Conservation (phyloP, 2,888 invertebrate genomes). For the Deroplatys truncata region DNA sequence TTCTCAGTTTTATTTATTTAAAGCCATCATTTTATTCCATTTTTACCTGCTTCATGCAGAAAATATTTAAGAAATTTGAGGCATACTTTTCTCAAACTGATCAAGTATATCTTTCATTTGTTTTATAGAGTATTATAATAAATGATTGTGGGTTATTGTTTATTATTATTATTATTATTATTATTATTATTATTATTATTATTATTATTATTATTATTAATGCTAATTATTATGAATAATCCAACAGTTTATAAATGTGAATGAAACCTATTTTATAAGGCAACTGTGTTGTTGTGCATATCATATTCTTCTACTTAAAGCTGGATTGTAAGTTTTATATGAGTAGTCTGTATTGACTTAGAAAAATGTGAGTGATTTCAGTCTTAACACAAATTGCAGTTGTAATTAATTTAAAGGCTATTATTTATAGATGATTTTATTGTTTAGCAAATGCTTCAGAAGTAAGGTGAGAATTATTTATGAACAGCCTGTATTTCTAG, state of each 20-base stretch:
- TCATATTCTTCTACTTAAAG: neutral
- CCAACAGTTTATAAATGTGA: neutral
- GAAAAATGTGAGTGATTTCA: neutral
- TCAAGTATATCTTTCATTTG: neutral
- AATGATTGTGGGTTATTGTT: neutral
- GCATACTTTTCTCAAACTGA: neutral
- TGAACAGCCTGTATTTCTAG: neutral
- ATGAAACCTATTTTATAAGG: constrained; percentile 14
- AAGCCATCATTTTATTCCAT: too few species aligned
- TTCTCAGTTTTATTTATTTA: too few species aligned
- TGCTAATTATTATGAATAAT: neutral
- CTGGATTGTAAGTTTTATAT: constrained; percentile 1
- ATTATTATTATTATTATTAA: neutral
- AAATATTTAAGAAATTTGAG: neutral
- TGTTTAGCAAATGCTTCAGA: neutral
- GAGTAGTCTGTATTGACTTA: neutral
- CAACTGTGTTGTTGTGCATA: constrained; percentile 10
- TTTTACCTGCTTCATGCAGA: too few species aligned
- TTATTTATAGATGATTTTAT: neutral
- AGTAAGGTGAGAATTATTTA: neutral
- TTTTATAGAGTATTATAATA: constrained; percentile 4
- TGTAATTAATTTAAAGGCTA: neutral
- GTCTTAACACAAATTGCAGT: neutral
- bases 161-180: neutral
- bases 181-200: neutral